Percentiles rank a stretch among this genome's conserved stretches.
phyloP scores from a whole-genome alignment of 2,797 vertebrate genomes.

The Gastrophryne carolinensis region DNA sequence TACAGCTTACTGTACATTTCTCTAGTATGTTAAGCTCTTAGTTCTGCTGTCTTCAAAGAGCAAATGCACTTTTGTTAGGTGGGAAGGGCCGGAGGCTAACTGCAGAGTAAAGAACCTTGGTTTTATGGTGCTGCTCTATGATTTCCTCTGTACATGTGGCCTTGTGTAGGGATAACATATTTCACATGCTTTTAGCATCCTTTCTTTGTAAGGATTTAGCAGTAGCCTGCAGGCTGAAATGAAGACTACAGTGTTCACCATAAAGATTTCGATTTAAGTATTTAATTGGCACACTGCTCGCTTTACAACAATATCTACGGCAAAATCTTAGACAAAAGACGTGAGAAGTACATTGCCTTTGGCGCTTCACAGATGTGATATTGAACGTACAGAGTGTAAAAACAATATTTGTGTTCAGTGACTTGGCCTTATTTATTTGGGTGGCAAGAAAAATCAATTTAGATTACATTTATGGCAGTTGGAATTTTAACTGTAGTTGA shows the following conservation, averaged over 20 bases:
- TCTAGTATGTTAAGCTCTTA: constrained; percentile 3
- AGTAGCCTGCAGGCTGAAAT: constrained; percentile 34
- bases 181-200: constrained; percentile 41
- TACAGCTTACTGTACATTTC: neutral
- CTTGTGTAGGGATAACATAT: constrained; percentile 20
- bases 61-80: constrained; percentile 12
- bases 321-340: neutral
- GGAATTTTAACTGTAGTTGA: no score
- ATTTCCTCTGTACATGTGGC: constrained; percentile 39
- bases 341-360: neutral
- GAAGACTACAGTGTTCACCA: constrained; percentile 29
- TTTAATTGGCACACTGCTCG: neutral
- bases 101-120: constrained; percentile 48
- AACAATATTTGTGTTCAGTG: no score
- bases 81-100: constrained; percentile 30
- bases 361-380: neutral
- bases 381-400: neutral
- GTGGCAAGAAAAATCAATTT: no score
- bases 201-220: constrained; percentile 2
- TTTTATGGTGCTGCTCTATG: constrained; percentile 9
- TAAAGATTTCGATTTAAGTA: constrained; percentile 1
- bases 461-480: no score
- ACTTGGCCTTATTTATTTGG: no score
- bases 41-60: constrained; percentile 20
- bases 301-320: neutral